A percentile compares a stretch with the other conserved stretches of the same genome.
phyloP scores from a whole-genome alignment of 2,888 invertebrate species.

The Alitta virens region DNA sequence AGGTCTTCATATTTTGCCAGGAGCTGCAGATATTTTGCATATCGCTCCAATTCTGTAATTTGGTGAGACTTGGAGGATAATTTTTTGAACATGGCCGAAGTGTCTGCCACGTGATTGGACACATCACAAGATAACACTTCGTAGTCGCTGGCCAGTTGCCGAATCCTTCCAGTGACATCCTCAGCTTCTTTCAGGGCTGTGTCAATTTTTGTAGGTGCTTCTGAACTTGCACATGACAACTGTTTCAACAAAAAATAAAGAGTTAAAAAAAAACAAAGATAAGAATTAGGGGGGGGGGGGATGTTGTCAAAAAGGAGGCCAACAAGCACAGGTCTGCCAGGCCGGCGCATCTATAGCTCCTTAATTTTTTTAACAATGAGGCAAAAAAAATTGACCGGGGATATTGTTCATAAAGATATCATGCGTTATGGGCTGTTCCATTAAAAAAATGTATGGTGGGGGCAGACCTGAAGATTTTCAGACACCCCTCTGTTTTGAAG shows the following conservation, averaged over 20 bases:
- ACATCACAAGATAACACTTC: slow-evolving; percentile 39
- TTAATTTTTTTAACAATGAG: too few relatives aligned
- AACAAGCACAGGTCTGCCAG: too few relatives aligned
- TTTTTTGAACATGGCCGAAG: slow-evolving; percentile 36
- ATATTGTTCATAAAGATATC: too few relatives aligned
- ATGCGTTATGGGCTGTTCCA: too few relatives aligned
- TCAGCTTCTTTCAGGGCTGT: slow-evolving; percentile 43
- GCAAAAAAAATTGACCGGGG: too few relatives aligned
- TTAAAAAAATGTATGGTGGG: too few relatives aligned
- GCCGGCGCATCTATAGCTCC: too few relatives aligned
- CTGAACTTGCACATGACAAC: slow-evolving; percentile 44
- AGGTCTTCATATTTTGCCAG: slow-evolving; percentile 44
- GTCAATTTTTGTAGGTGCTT: slow-evolving; percentile 46
- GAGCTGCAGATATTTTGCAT: slow-evolving; percentile 27
- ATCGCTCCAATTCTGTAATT: slow-evolving; percentile 42
- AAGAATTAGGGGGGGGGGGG: too few relatives aligned
- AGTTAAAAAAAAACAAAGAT: too few relatives aligned
- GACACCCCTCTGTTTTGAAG: too few relatives aligned
- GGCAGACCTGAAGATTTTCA: too few relatives aligned
- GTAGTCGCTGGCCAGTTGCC: slow-evolving; percentile 32
- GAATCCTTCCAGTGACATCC: slow-evolving; percentile 31
- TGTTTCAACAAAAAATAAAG: slow-evolving; percentile 28
- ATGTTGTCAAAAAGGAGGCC: too few relatives aligned
- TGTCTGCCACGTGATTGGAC: slow-evolving; percentile 34
- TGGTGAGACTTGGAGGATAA: slow-evolving; percentile 35